Evolutionary conservation across 2,888 invertebrate genomes (phyloP), one percentile per base, ranked within the genome.

Genomic region (Drosophila glabriapex): DNA sequence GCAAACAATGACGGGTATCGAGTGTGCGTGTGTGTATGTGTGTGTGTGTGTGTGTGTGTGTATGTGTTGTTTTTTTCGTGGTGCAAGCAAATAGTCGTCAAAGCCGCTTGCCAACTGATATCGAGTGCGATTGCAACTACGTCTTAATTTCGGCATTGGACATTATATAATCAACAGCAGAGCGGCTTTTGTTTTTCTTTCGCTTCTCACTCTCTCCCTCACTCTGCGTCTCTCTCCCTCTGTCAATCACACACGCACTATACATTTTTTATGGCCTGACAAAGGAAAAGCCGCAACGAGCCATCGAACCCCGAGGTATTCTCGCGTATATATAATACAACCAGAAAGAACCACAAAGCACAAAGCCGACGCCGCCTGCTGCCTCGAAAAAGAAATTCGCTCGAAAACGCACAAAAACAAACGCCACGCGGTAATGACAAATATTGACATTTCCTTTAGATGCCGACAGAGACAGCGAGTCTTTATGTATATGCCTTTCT

Each of bases 401-500:
- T 76, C 73, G 85, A 87, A 85, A 85, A 71, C 76, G 80, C 76
- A 71, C 63, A 69, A 69, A 62, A 75, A 64, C 50, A 71, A 82
- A 77, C 68, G 90, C 83, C 77, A 85, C 85, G 89, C 84, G 85
- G 85, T 85, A 85, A 85, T 78, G 76, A 85, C 85, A 85, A 89
- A 85, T 85, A 85, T 85, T 85, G 89, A 89, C 85, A 89, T 86
- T 86, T 78, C 78, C 77, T 80, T 78, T 78, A 46, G 35, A 33
- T 49, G 43, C 41, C 49, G 28, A 68, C 25, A 33, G 68, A 55
- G 68, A 55, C 25, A 14, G 31, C 3, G 16, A 28, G 28, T 28
- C 4, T 22, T 5, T 19, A 29, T n/a, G 12, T 29, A 12, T n/a
- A 29, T 43, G 43, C 43, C 5, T 22, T 55, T 31, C 28, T 28